Percentiles rank a stretch among this genome's conserved stretches.
Conservation (phyloP, 2,113 vertebrate genomes). For the Centrocercus urophasianus region DNA sequence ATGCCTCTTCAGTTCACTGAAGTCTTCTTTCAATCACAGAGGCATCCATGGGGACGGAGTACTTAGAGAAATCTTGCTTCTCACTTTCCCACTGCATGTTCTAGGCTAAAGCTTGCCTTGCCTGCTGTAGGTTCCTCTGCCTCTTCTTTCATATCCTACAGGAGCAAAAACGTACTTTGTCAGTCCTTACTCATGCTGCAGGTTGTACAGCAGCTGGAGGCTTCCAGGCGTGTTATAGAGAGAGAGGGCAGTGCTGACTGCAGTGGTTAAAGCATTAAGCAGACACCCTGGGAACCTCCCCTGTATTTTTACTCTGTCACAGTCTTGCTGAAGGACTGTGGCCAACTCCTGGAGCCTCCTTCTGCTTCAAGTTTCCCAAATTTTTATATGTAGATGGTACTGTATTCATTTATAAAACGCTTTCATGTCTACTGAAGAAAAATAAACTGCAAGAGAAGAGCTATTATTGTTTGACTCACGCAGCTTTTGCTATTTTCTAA, state of each 20-base stretch:
- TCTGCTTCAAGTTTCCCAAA: neutral
- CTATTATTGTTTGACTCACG: neutral
- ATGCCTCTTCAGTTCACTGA: neutral
- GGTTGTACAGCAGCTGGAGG: neutral
- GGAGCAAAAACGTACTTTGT: neutral
- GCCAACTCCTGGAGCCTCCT: neutral
- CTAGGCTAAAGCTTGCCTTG: neutral
- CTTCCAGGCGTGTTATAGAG: neutral
- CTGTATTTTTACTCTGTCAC: neutral
- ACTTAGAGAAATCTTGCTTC: neutral
- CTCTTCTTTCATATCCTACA: neutral
- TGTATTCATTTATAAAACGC: constrained; percentile 3
- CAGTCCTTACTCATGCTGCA: neutral
- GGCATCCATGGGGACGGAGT: neutral
- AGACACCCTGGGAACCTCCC: neutral
- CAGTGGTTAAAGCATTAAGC: neutral
- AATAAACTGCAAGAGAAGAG: neutral
- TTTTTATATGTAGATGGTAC: neutral
- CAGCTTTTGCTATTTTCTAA: neutral
- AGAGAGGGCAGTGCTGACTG: neutral
- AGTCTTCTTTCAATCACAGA: neutral
- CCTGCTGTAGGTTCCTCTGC: neutral
- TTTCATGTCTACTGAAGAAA: constrained; percentile 12
- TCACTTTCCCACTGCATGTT: neutral
- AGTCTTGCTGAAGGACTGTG: neutral